Evolutionary conservation across 2,113 vertebrate genomes (phyloP), one percentile per base, ranked within the genome.

Genomic region (Pelodiscus sinensis): DNA sequence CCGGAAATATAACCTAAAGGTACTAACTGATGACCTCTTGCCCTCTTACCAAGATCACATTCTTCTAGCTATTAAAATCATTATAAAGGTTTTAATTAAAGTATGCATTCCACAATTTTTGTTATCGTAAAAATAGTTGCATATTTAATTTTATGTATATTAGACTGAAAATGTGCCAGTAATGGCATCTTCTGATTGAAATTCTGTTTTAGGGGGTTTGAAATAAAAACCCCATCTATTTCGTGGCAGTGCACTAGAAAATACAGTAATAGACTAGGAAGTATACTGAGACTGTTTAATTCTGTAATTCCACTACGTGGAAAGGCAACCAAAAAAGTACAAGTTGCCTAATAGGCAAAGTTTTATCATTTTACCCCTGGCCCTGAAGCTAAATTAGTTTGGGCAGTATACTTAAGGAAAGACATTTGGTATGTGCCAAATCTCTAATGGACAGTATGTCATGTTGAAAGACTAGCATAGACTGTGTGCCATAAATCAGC

Each of bases 351-450:
- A 57, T 92, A 85, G 85, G 83, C 22, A 71, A 81, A 57, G 44
- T 79, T 57, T 93, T 89, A 84, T 80, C 55, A 89, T 96, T 90
- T 96, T 90, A 95, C 62, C 84, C 82, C 51, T 95, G 92, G 83
- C 93, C 54, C 84, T 90, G 52, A 89, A 94, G 65, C 84, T 91
- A 90, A 92, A 88, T 95, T 93, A 91, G 84, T 93, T 93, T 94
- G 85, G 27, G 75, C 18, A 87, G 2, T 58, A 71, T 81, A 79
- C 91, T 94, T 84, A 88, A 92, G 82, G 82, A 81, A 88, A 93
- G 82, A 62, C 87, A 31, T 86, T 75, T 90, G 88, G 79, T 90
- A 93, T 94, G 73, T 96, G 79, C 68, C 54, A 83, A 90, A 82
- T 95, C 82, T 94, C 90, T 57, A 0, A 2, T 79, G 78, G 50